Evolutionary conservation across 2,113 vertebrate genomes (phyloP).

Genomic region (Pachypanchax playfairii): DNA sequence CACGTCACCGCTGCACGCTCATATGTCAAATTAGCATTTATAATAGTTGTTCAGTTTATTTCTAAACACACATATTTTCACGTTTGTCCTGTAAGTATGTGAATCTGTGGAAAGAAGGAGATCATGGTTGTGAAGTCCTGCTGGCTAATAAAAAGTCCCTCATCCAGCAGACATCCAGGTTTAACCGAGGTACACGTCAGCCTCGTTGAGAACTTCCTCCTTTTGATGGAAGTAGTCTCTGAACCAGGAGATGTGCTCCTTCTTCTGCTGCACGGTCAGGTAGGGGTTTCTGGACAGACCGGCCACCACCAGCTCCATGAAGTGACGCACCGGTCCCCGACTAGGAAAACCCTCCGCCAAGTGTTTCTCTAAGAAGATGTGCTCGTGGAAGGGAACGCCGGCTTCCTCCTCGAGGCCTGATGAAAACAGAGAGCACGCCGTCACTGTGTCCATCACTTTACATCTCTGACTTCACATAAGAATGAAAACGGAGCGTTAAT

Average conservation of each 20-base stretch:
- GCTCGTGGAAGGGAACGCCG: slow-evolving; percentile 90
- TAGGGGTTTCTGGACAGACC: slow-evolving; percentile 91
- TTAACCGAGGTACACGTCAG: slow-evolving; percentile 73
- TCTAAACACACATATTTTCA: too few relatives aligned
- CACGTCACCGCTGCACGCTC: too few relatives aligned
- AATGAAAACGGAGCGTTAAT: not conserved
- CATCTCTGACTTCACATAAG: too few relatives aligned
- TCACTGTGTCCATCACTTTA: not conserved
- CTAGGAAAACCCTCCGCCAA: slow-evolving; percentile 86
- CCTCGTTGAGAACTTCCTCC: slow-evolving; percentile 84
- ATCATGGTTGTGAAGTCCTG: too few relatives aligned
- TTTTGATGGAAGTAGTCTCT: slow-evolving; percentile 92
- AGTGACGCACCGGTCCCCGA: slow-evolving; percentile 90
- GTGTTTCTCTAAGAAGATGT: slow-evolving; percentile 92
- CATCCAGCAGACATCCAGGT: slow-evolving; percentile 24
- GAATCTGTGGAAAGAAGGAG: too few relatives aligned
- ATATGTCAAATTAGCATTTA: too few relatives aligned
- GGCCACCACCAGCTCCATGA: slow-evolving; percentile 93
- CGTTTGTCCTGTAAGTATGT: too few relatives aligned
- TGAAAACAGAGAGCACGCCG: not conserved
- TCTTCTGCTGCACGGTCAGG: slow-evolving; percentile 88
- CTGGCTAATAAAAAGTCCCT: too few relatives aligned
- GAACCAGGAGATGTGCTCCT: slow-evolving; percentile 95
- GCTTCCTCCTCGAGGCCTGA: slow-evolving; percentile 90
- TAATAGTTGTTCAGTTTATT: too few relatives aligned